Evolutionary conservation across 2,113 vertebrate genomes (phyloP).

Genomic region (Sialia sialis): DNA sequence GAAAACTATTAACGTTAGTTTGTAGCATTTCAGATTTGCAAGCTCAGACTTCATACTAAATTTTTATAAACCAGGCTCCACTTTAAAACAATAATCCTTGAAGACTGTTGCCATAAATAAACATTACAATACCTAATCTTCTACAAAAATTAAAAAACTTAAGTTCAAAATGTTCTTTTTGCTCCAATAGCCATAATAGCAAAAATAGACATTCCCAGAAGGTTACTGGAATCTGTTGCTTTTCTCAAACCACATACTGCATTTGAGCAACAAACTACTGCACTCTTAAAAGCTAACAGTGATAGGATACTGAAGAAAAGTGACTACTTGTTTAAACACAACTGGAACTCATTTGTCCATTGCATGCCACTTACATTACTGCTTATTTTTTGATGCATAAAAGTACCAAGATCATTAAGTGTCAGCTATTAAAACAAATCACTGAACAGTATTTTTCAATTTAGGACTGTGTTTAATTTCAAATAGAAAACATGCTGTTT

Average conservation of each 20-base stretch:
- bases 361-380: conserved; percentile 64
- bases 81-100: neutral
- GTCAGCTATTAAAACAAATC: conserved; percentile 65
- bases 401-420: conserved; percentile 57
- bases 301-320: conserved; percentile 46
- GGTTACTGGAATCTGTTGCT: conserved; percentile 20
- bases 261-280: conserved; percentile 60
- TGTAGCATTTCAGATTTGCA: neutral
- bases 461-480: conserved; percentile 61
- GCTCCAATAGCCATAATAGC: neutral
- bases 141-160: neutral
- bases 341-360: conserved; percentile 39
- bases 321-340: conserved; percentile 49
- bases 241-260: conserved; percentile 41
- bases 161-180: conserved; percentile 9
- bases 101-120: neutral
- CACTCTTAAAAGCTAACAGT: conserved; percentile 61
- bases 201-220: conserved; percentile 2
- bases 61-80: neutral
- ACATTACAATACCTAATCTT: neutral
- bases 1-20: neutral
- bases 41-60: neutral
- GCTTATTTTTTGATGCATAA: conserved; percentile 59
- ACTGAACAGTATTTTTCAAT: conserved; percentile 53
- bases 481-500: conserved; percentile 71